Base-by-base conservation (phyloP, 2,113 vertebrate genomes). In the Lontra canadensis region DNA sequence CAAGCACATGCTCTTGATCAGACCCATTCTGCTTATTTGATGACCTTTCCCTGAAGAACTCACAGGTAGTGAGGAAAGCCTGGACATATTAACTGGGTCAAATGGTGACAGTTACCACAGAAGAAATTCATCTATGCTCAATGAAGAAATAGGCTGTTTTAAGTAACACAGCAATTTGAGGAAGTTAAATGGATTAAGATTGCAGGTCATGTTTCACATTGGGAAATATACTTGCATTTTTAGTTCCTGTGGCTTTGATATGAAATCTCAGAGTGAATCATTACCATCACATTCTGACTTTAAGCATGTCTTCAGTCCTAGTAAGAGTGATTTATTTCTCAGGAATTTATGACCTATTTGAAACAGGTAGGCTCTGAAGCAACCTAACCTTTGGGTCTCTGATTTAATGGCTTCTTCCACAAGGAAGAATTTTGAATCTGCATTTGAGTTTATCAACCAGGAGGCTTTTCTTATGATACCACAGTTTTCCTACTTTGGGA, bases 221-320 rank as follows among this genome's bases (percentile, higher is more conserved):
- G 84, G 90, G 90, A 97, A 84, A 71, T n/a, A 20, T 3, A 90
- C 69, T 96, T 95, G 90, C 94, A 80, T 88, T 97, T 95, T 98
- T 89, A 97, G 88, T 97, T 89, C 88, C 73, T 98, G 97, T 93
- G 97, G 95, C 90, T 97, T 78, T 96, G 73, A 94, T 83, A 78
- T 23, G 88, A 98, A 97, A 96, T 95, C 97, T 84, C 93, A 95
- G 88, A 84, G 79, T 98, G 96, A 98, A 94, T 96, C 94, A 97
- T 79, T 79, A 49, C 86, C 25, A 73, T n/a, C 36, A 10, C 39
- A 81, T 55, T 95, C 87, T 88, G 73, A 94, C 69, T 93, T 65
- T 26, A 79, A 93, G 34, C 52, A 47, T 65, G 20, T 39, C 49
- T 93, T 95, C 42, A 52, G 34, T 73, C 76, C 87, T 71, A 44